phyloP scores from a whole-genome alignment of 2,888 invertebrate genomes.

The Cremastinae sp. region DNA sequence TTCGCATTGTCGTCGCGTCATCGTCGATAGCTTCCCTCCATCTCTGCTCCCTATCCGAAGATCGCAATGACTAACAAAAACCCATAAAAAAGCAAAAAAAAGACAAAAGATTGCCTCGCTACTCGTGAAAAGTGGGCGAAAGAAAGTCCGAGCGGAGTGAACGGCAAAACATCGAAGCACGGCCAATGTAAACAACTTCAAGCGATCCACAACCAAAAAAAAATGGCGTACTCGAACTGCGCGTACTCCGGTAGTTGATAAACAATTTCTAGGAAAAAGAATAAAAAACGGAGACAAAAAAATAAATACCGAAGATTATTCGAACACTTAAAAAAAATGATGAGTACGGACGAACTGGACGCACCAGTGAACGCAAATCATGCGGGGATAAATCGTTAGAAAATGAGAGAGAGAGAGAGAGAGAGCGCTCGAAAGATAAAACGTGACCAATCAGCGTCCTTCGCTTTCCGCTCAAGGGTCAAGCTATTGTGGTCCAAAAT shows the following conservation, averaged over 20 bases:
- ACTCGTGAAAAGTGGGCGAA: constrained; percentile 10
- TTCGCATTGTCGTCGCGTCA: constrained; percentile 41
- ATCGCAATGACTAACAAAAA: no score
- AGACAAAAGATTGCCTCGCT: no score
- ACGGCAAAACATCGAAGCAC: constrained; percentile 22
- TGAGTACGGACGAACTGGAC: no score
- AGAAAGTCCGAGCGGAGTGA: constrained; percentile 55
- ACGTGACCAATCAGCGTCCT: constrained; percentile 65
- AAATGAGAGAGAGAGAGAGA: no score
- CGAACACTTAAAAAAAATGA: neutral
- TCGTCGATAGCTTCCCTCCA: constrained; percentile 13
- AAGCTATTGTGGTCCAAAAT: constrained; percentile 60
- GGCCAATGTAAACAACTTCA: constrained; percentile 2
- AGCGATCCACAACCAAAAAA: constrained; percentile 3
- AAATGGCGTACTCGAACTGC: neutral
- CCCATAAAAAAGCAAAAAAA: no score
- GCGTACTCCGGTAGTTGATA: neutral
- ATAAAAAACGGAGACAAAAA: neutral
- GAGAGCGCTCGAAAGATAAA: no score
- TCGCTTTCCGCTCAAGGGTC: constrained; percentile 64
- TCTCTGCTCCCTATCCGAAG: no score
- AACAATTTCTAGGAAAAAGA: neutral
- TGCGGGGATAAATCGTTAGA: no score
- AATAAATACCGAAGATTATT: neutral
- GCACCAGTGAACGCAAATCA: no score